Percentiles rank a stretch among this genome's conserved stretches.
Evolutionary conservation across 2,888 invertebrate species (phyloP).

Genomic region (Atethmia centrago): DNA sequence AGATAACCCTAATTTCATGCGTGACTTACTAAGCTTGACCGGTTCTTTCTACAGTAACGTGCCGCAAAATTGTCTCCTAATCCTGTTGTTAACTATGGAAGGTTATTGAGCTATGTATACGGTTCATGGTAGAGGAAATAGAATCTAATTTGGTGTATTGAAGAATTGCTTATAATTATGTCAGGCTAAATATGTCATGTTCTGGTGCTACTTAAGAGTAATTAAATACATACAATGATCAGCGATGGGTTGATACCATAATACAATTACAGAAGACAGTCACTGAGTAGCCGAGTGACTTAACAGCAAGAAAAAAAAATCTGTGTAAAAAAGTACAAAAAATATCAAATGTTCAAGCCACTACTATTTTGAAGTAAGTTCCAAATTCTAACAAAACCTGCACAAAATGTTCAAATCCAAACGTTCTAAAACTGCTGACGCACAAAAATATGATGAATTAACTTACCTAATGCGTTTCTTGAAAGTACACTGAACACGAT

Average conservation of each 20-base stretch:
- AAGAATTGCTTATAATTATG: neutral
- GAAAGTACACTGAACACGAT: conserved; percentile 38
- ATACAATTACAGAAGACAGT: neutral
- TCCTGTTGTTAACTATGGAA: conserved; percentile 26
- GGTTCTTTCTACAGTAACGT: conserved; percentile 46
- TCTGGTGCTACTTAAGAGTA: neutral
- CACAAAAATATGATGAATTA: conserved; percentile 54
- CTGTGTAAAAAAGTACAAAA: neutral
- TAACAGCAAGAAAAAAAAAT: neutral
- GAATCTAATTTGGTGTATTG: neutral
- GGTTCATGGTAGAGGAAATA: neutral
- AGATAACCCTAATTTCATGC: conserved; percentile 68
- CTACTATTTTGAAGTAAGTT: neutral
- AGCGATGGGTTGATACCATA: neutral
- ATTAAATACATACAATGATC: too few relatives aligned
- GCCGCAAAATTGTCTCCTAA: conserved; percentile 49
- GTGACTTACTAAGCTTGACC: conserved; percentile 57
- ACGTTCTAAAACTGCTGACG: conserved; percentile 43
- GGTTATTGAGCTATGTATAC: conserved; percentile 12
- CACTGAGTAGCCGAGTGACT: neutral
- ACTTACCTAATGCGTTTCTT: conserved; percentile 35
- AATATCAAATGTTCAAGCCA: neutral
- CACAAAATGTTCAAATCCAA: conserved; percentile 15
- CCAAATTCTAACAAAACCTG: neutral
- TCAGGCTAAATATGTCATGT: too few relatives aligned